phyloP scores from a whole-genome alignment of 2,888 invertebrate genomes.

The Parnassius smintheus region DNA sequence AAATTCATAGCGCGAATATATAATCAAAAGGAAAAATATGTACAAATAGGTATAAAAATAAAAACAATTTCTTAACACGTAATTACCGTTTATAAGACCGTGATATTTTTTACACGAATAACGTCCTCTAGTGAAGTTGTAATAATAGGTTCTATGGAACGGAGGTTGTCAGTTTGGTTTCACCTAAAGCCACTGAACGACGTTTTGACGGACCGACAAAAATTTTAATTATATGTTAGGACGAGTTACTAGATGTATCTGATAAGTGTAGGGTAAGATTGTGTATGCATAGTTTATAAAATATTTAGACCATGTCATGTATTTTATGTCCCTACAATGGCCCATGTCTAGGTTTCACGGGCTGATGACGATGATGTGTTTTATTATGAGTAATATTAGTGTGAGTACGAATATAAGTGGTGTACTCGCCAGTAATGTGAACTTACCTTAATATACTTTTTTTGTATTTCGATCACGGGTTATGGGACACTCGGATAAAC shows the following conservation, averaged over 20 bases:
- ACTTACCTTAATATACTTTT: no score
- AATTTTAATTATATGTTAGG: constrained; percentile 67
- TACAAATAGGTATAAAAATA: constrained; percentile 29
- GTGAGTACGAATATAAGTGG: no score
- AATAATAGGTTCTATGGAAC: constrained; percentile 62
- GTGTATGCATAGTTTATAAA: constrained; percentile 16
- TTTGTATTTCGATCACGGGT: no score
- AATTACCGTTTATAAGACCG: constrained; percentile 39
- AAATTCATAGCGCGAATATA: no score
- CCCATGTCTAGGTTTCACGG: no score
- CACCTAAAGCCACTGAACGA: constrained; percentile 64
- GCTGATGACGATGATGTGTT: no score
- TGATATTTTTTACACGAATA: constrained; percentile 35
- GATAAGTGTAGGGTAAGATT: constrained; percentile 20
- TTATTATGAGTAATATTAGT: no score
- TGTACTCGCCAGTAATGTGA: no score
- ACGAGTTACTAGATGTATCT: constrained; percentile 34
- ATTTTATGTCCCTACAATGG: neutral
- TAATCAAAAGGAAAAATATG: no score
- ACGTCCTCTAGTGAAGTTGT: constrained; percentile 39
- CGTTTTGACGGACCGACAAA: constrained; percentile 71
- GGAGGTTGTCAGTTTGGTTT: constrained; percentile 51
- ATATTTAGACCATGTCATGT: constrained; percentile 10
- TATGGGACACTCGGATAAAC: no score
- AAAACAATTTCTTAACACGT: constrained; percentile 42